These are phyloP conservation scores for Cheilosia scutellata DNA, from an alignment of 2,888 invertebrate species.

Conservation along the genomic window DNA sequence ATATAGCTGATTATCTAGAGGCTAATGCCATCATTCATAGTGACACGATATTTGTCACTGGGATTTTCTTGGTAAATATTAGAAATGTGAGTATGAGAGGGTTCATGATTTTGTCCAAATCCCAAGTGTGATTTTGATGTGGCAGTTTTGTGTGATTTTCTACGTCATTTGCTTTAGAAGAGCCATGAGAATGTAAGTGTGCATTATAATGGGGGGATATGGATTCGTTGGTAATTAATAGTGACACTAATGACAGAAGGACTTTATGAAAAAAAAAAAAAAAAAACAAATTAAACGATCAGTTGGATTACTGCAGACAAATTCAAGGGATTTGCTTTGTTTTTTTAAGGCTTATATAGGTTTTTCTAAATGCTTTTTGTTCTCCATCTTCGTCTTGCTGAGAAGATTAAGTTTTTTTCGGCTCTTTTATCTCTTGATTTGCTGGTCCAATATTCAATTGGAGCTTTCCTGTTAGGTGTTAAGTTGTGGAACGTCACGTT, in stretches of 20 bases:
- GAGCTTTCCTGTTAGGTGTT: too few relatives aligned
- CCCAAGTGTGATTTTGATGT: constrained; percentile 46
- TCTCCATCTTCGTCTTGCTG: too few relatives aligned
- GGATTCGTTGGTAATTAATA: constrained; percentile 19
- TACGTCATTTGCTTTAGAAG: constrained; percentile 8
- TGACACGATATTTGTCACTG: constrained; percentile 66
- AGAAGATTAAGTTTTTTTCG: too few relatives aligned
- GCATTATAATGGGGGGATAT: too few relatives aligned
- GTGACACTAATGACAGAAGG: constrained; percentile 28
- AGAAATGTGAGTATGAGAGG: constrained; percentile 12
- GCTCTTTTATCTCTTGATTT: too few relatives aligned
- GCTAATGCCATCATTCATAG: constrained; percentile 61
- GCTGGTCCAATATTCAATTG: too few relatives aligned
- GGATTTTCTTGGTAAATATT: constrained; percentile 62
- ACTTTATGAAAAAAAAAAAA: background rate
- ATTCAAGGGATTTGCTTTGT: too few relatives aligned
- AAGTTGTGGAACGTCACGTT: too few relatives aligned
- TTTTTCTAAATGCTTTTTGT: too few relatives aligned
- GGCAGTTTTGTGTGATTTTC: constrained; percentile 50
- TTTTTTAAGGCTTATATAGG: too few relatives aligned
- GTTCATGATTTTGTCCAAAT: constrained; percentile 16
- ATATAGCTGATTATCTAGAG: constrained; percentile 17
- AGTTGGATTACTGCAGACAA: background rate
- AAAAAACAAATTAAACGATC: background rate
- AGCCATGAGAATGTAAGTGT: background rate